phyloP scores from a whole-genome alignment of 2,797 vertebrate genomes.

The Pelobates cultripes region DNA sequence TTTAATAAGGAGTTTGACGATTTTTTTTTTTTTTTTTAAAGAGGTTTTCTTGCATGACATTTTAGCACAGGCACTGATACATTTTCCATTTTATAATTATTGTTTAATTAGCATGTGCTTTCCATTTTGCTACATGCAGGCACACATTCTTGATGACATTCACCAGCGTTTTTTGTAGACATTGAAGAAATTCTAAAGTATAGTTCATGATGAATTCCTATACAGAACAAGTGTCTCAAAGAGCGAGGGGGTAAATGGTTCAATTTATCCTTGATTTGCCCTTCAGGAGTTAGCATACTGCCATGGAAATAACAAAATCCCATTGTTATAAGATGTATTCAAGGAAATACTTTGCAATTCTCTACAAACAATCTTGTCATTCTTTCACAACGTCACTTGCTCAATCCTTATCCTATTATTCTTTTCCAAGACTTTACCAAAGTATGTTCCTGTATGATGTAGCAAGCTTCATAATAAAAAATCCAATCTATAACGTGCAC shows the following conservation, averaged over 20 bases:
- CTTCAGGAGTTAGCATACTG: slow-evolving; percentile 38
- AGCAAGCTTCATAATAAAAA: neutral
- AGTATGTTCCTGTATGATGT: neutral
- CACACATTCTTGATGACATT: slow-evolving; percentile 19
- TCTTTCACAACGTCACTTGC: neutral
- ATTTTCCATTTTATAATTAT: neutral
- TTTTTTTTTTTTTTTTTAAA: neutral
- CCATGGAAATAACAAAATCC: slow-evolving; percentile 15
- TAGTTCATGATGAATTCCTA: slow-evolving; percentile 25
- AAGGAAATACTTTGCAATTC: slow-evolving; percentile 2
- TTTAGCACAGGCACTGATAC: slow-evolving; percentile 3
- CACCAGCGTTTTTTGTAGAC: slow-evolving; percentile 14
- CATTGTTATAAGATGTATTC: slow-evolving; percentile 22
- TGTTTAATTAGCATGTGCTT: neutral
- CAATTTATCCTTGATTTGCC: slow-evolving; percentile 48
- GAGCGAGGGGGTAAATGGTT: slow-evolving; percentile 8
- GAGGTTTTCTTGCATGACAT: neutral
- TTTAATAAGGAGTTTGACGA: neutral
- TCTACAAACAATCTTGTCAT: slow-evolving; percentile 5
- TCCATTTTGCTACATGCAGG: neutral
- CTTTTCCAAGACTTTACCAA: slow-evolving; percentile 9
- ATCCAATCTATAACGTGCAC: too few relatives aligned
- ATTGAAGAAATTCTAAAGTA: slow-evolving; percentile 24
- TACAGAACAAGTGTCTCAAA: slow-evolving; percentile 4
- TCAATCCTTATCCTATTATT: neutral